A percentile compares a stretch with the other conserved stretches of the same genome.
Conservation (phyloP, 1,140 invertebrate genomes). For the Saccostrea glomerata region DNA sequence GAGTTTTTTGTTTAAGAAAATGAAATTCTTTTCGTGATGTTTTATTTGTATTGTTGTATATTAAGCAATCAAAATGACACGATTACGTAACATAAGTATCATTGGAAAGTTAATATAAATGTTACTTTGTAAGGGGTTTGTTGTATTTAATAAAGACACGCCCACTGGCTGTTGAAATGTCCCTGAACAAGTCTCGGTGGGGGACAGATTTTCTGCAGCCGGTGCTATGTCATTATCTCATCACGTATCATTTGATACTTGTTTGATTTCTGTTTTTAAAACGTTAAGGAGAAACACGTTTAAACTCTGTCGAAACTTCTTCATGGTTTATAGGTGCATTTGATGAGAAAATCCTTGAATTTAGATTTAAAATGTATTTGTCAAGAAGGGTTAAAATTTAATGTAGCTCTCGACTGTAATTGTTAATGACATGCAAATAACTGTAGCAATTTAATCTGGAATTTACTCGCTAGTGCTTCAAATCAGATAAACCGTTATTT, state of each 20-base stretch:
- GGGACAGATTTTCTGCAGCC: background rate
- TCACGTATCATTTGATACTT: constrained; percentile 29
- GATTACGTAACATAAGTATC: background rate
- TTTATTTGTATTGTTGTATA: background rate
- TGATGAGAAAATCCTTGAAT: constrained; percentile 24
- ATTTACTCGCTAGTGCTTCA: background rate
- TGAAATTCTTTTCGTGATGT: background rate
- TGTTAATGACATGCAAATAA: constrained; percentile 32
- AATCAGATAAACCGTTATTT: constrained; percentile 20
- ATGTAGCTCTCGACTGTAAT: background rate
- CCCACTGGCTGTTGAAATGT: background rate
- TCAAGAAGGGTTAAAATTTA: background rate
- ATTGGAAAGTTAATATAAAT: constrained; percentile 3
- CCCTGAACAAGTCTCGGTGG: background rate
- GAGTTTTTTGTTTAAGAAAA: background rate
- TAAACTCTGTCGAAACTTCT: background rate
- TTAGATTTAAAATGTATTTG: constrained; percentile 12
- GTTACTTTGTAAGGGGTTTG: constrained; percentile 1
- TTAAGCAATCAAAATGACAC: background rate
- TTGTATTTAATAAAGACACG: background rate
- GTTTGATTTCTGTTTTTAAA: background rate
- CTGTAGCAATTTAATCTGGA: background rate
- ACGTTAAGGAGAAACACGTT: background rate
- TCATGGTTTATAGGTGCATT: constrained; percentile 1
- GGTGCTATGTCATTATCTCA: constrained; percentile 23